A percentile compares a stretch with the other conserved stretches of the same genome.
Conservation (phyloP, 2,888 invertebrate genomes). For the Aspidiotus rigidus region DNA sequence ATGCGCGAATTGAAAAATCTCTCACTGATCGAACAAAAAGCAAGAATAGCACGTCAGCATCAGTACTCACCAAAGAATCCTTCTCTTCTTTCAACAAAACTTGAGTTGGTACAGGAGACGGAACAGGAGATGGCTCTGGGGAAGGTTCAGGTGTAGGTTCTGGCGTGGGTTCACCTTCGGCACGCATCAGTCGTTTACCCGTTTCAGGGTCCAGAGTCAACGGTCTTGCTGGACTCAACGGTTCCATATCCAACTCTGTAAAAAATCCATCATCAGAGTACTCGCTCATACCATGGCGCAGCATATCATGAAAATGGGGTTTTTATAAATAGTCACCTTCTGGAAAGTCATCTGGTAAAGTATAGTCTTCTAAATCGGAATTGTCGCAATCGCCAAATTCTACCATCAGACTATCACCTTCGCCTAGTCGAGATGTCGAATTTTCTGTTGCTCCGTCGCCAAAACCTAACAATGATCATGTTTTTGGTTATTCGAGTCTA, state of each 20-base stretch:
- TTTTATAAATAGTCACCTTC: constrained; percentile 15
- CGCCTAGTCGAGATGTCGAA: constrained; percentile 10
- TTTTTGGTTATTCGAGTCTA: neutral
- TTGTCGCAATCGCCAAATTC: constrained; percentile 28
- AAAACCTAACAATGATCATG: constrained; percentile 7
- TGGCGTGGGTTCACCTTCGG: constrained; percentile 54
- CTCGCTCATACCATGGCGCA: neutral
- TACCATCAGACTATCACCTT: constrained; percentile 17
- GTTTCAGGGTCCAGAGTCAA: constrained; percentile 63
- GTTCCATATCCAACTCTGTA: constrained; percentile 40
- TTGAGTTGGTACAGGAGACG: constrained; percentile 13
- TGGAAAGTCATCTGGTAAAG: constrained; percentile 26
- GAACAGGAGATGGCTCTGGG: constrained; percentile 40
- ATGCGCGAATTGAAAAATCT: too few relatives aligned
- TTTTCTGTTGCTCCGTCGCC: constrained; percentile 5
- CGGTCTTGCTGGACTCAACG: constrained; percentile 57
- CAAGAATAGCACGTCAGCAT: neutral
- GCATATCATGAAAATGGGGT: neutral
- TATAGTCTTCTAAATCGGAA: constrained; percentile 25
- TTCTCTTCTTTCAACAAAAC: constrained; percentile 21
- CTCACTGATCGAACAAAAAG: neutral
- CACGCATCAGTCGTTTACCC: constrained; percentile 46
- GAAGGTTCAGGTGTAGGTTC: constrained; percentile 46
- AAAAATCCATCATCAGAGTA: too few relatives aligned
- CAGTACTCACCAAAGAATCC: constrained; percentile 1